Evolutionary conservation across 1,140 invertebrate genomes (phyloP).

Genomic region (Chlorops oryzae): DNA sequence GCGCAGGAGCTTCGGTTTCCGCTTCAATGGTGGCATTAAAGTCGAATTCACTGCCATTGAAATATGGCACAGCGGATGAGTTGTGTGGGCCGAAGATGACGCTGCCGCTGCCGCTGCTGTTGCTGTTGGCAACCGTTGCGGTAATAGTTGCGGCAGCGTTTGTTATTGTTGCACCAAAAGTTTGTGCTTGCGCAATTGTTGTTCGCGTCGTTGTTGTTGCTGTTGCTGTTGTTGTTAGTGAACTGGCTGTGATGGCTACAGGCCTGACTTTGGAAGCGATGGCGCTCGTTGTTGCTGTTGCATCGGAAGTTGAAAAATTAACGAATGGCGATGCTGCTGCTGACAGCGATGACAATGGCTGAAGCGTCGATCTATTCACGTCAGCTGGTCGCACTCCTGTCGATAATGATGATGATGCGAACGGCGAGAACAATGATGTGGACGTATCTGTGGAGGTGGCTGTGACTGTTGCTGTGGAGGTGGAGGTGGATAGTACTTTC

Average conservation of each 20-base stretch:
- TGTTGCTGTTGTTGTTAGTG: background rate
- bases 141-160: conserved; percentile 15
- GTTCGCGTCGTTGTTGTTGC: background rate
- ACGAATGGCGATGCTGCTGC: conserved; percentile 24
- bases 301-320: conserved; percentile 31
- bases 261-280: conserved; percentile 20
- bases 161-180: too few relatives aligned
- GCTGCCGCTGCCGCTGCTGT: conserved; percentile 26
- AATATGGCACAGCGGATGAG: background rate
- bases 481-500: background rate
- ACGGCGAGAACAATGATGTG: background rate
- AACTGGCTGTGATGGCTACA: conserved; percentile 5
- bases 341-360: conserved; percentile 4
- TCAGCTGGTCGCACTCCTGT: too few relatives aligned
- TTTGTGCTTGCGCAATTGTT: background rate
- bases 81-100: conserved; percentile 21
- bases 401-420: background rate
- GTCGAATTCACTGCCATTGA: background rate
- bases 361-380: too few relatives aligned
- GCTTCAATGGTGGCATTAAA: background rate
- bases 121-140: conserved; percentile 14
- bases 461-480: background rate
- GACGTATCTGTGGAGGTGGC: background rate
- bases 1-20: background rate
- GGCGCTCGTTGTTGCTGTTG: conserved; percentile 16